Percentiles rank a stretch among this genome's conserved stretches.
Evolutionary conservation across 2,113 vertebrate genomes (phyloP).

Genomic region (Burhinus bistriatus): DNA sequence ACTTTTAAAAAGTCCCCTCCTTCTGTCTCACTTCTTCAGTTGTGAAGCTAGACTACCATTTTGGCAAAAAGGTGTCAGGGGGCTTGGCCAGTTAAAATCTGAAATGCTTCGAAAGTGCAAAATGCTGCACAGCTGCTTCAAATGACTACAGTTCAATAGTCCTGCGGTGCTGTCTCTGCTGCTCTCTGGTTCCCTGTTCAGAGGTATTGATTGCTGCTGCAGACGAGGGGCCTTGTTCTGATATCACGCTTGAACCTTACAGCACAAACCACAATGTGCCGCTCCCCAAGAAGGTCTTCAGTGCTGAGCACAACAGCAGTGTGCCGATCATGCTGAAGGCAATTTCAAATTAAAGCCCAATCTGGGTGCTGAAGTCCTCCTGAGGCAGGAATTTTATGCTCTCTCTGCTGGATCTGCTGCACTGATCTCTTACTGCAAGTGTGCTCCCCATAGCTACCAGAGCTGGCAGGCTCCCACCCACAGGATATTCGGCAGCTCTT

Average conservation of each 20-base stretch:
- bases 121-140: not conserved
- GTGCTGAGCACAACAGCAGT: not conserved
- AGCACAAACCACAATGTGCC: not conserved
- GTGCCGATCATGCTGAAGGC: rapidly evolving
- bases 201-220: not conserved
- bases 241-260: rapidly evolving
- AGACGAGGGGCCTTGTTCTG: not conserved
- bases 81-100: not conserved
- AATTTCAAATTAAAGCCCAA: not conserved
- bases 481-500: not conserved
- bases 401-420: not conserved
- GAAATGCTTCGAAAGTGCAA: not conserved
- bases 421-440: not conserved
- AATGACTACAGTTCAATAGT: rapidly evolving
- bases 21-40: not conserved
- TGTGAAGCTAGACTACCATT: not conserved
- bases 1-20: not conserved
- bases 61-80: not conserved
- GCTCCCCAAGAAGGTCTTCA: not conserved
- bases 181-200: not conserved
- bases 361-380: not conserved
- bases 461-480: not conserved
- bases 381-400: not conserved
- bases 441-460: not conserved
- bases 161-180: not conserved